Percentiles rank a stretch among this genome's conserved stretches.
Evolutionary conservation across 2,888 invertebrate genomes (phyloP).

Genomic region (Terebella lapidaria): DNA sequence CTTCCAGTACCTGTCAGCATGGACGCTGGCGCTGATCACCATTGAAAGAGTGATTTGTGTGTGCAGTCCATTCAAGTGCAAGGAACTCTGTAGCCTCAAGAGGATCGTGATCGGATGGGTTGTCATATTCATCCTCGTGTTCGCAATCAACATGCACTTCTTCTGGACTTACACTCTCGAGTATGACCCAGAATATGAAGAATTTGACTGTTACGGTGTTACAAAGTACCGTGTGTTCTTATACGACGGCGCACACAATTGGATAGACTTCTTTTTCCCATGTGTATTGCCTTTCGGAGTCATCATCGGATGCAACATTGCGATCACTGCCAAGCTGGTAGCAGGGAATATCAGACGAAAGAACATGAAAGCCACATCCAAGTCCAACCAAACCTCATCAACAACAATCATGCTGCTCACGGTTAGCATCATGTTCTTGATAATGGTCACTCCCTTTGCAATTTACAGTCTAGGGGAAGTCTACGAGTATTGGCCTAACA

Average conservation of each 20-base stretch:
- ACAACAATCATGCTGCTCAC: neutral
- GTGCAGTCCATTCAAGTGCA: neutral
- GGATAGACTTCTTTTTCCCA: neutral
- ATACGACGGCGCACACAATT: neutral
- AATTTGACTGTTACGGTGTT: neutral
- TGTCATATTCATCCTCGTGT: neutral
- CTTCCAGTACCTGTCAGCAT: neutral
- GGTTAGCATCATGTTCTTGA: too few species aligned
- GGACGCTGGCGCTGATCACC: neutral
- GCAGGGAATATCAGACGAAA: neutral
- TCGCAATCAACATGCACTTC: neutral
- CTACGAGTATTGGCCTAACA: too few species aligned
- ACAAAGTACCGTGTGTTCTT: neutral
- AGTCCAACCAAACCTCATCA: neutral
- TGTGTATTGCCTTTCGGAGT: neutral
- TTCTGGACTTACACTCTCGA: neutral
- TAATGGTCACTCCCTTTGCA: too few species aligned
- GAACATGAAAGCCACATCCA: neutral
- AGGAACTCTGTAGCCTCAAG: neutral
- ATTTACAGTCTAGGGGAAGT: too few species aligned
- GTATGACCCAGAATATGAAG: neutral
- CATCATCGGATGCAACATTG: neutral
- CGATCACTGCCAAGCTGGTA: neutral
- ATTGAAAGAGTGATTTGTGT: neutral
- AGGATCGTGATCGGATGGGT: neutral